Base-by-base conservation (phyloP, 2,797 vertebrate genomes). In the Hyperoplus lanceolatus region DNA sequence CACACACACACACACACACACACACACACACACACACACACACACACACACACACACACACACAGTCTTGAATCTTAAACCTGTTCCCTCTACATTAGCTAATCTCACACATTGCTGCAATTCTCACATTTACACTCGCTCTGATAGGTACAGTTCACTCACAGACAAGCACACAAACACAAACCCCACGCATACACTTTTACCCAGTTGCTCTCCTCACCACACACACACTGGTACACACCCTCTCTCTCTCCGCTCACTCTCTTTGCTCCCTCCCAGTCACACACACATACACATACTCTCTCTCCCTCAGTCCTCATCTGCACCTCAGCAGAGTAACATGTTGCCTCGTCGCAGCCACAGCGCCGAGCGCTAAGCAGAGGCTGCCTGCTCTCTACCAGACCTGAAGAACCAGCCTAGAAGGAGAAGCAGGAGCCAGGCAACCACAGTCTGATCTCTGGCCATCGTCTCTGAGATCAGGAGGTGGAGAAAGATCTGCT, bases 221-320 rank as follows among this genome's bases (percentile, higher is more conserved):
- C 89, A 84, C 86, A 83, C 79, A 70, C 75, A 70, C 75, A 77
- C 36, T 76, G 78, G 61, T 77, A 72, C 83, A 84, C 87, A 88
- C 84, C 78, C 85, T 86, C 84, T 88, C 85, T 86, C 84, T 88
- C 74, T 69, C 75, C 79, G 80, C 78, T 73, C 72, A 29, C 90
- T 78, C 72, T 64, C 70, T 73, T 63, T 66, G 67, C 82, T 85
- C 87, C 82, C 88, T 88, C 85, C 72, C 86, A 74, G 79, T 87
- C 55, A 46, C 10, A 58, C 82, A 70, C 73, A 57, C 55, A 46
- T 11, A 58, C 82, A 70, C 70, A 57, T 55, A 79, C 84, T 72
- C 90, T 56, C 84, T 82, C 75, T 70, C 85, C 84, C 86, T 85
- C 92, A 91, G 85, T 93, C 84, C 82, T 88, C 88, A 87, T 90